Evolutionary conservation across 2,797 vertebrate genomes (phyloP), one percentile per base, ranked within the genome.

Genomic region (Helostoma temminkii): DNA sequence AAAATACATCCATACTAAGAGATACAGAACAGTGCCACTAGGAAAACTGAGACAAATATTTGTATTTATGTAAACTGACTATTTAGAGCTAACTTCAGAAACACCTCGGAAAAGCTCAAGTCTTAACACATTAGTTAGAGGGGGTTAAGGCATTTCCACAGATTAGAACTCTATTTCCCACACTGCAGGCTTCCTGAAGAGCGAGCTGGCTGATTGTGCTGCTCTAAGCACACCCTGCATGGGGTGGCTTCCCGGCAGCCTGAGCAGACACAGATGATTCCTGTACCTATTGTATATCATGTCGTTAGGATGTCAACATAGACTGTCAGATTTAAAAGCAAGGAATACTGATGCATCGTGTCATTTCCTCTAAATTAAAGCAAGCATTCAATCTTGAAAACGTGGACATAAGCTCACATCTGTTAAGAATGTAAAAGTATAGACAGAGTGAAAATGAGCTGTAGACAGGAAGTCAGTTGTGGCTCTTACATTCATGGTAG

Each of bases 401-500:
- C 1, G 28, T 45, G 15, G 36, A 14, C 5, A 55, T 42, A 16
- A 64, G 14, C 1, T 24, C 3, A n/a, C 30, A 11, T 37, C 8
- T 19, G 1, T 10, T 37, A 18, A 49, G 21, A 60, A 19, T 26
- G 7, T 18, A 39, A 19, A 12, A 8, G 32, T 4, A n/a, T n/a
- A n/a, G n/a, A n/a, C n/a, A n/a, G n/a, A n/a, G n/a, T n/a, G n/a
- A n/a, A 25, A 6, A 37, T 22, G n/a, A 45, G 22, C 59, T 24
- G 14, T 5, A 25, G 60, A 47, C 1, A 18, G 15, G 46, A 53
- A 55, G 11, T 1, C 14, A 15, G 37, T 3, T 9, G 5, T n/a
- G 15, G 41, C 15, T 25, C 97, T 96, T 93, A 99, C 98, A 0
- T 99, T 99, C 98, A 99, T 99, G n/a, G 96, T 97, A 64, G 97